A percentile compares a stretch with the other conserved stretches of the same genome.
Evolutionary conservation across 2,797 vertebrate genomes (phyloP).

Genomic region (Gymnothorax reevesii): DNA sequence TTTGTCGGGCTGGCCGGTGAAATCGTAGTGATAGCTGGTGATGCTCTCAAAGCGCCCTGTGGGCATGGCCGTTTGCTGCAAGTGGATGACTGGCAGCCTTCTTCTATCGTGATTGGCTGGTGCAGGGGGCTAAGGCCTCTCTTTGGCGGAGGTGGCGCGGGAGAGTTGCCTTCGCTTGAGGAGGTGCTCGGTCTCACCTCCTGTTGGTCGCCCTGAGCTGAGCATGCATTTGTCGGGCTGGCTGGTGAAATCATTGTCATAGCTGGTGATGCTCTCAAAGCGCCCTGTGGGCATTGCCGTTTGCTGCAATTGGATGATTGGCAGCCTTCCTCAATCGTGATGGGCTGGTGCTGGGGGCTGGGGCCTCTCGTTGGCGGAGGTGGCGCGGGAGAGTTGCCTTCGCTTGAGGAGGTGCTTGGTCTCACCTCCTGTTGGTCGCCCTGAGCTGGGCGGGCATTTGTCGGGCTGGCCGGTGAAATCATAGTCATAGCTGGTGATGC

Average conservation of each 20-base stretch:
- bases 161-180: neutral
- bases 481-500: too few species aligned
- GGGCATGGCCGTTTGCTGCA: neutral
- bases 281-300: neutral
- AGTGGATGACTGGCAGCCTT: neutral
- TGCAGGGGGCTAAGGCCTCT: neutral
- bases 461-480: neutral
- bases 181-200: neutral
- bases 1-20: neutral
- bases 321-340: too few species aligned
- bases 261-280: conserved; percentile 12
- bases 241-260: neutral
- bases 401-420: neutral
- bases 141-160: neutral
- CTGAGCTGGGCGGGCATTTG: neutral
- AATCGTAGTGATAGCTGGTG: too few species aligned
- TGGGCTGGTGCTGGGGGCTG: neutral
- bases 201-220: neutral
- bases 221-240: neutral
- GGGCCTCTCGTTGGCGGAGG: neutral
- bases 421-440: neutral
- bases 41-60: neutral
- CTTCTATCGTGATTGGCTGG: neutral
- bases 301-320: neutral
- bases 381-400: neutral